A percentile compares a stretch with the other conserved stretches of the same genome.
Conservation (phyloP, 2,113 vertebrate species). For the Macquaria australasica region DNA sequence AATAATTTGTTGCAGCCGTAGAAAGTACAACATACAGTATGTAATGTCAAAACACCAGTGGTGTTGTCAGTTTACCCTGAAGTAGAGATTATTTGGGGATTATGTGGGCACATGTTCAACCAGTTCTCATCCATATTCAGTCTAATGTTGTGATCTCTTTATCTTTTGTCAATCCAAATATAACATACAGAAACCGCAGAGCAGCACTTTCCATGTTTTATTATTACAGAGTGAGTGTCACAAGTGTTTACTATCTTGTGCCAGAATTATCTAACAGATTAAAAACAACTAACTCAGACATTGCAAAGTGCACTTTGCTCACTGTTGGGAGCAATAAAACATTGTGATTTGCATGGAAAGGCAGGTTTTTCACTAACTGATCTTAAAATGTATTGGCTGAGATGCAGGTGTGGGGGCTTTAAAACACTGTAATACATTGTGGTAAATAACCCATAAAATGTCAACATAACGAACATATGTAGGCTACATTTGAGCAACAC, state of each 20-base stretch:
- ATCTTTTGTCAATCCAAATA: neutral
- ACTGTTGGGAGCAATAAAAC: neutral
- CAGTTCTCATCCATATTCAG: neutral
- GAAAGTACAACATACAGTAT: neutral
- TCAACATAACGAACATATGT: neutral
- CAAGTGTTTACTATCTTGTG: neutral
- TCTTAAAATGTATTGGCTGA: neutral
- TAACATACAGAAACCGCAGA: neutral
- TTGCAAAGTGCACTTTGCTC: constrained; percentile 23
- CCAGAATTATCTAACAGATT: neutral
- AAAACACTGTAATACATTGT: neutral
- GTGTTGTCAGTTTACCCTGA: neutral
- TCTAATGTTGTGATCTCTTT: neutral
- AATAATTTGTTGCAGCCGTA: neutral
- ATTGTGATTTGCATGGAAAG: neutral
- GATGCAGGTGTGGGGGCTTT: neutral
- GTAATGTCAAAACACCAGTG: neutral
- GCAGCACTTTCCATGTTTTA: neutral
- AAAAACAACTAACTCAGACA: neutral
- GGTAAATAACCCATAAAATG: too few relatives aligned
- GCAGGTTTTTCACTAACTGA: neutral
- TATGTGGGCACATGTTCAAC: neutral
- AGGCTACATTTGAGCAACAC: neutral
- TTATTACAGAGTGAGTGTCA: neutral
- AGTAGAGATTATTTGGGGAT: neutral